Conservation (phyloP, 2,113 vertebrate genomes). For the Vanacampus margaritifer region DNA sequence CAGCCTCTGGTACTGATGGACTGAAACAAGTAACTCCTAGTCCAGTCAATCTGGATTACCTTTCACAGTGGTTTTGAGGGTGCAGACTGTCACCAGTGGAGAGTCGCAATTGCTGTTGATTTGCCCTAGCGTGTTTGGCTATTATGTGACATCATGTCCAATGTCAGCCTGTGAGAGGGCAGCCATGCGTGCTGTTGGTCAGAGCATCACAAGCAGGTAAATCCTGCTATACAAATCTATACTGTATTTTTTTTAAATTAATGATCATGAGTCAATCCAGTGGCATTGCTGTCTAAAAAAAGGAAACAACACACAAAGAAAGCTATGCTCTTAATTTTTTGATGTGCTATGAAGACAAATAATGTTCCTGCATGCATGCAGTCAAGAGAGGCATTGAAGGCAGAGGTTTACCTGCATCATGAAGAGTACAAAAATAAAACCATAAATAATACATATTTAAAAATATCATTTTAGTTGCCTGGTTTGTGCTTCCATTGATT, state of each 20-base stretch:
- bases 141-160: slow-evolving; percentile 40
- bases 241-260: neutral
- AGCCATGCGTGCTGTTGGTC: neutral
- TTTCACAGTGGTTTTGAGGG: slow-evolving; percentile 8
- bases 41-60: neutral
- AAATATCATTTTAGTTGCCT: too few relatives aligned
- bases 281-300: neutral
- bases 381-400: too few relatives aligned
- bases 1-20: neutral
- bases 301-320: too few relatives aligned
- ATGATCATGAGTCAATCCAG: neutral
- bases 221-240: too few relatives aligned
- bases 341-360: too few relatives aligned
- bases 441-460: too few relatives aligned
- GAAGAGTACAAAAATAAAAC: too few relatives aligned
- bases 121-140: slow-evolving; percentile 10
- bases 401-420: too few relatives aligned
- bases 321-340: too few relatives aligned
- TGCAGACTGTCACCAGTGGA: slow-evolving; percentile 6
- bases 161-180: slow-evolving; percentile 25
- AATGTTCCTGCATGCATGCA: too few relatives aligned
- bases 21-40: slow-evolving; percentile 2
- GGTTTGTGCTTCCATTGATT: too few relatives aligned
- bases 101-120: slow-evolving; percentile 11
- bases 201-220: neutral